Evolutionary conservation across 2,888 invertebrate species (phyloP).

Genomic region (Panorpa germanica): DNA sequence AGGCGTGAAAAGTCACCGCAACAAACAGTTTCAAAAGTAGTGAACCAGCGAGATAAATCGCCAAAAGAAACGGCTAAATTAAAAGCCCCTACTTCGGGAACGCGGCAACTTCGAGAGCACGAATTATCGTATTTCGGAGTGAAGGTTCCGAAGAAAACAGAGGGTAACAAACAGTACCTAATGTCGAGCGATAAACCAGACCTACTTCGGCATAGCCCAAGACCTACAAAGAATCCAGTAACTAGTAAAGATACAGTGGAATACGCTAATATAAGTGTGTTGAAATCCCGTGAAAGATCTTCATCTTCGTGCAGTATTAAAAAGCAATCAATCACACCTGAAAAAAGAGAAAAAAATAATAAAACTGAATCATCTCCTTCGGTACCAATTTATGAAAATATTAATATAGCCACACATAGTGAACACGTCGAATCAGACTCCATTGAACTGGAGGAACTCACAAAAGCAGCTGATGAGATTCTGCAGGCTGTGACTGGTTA

Average conservation of each 20-base stretch:
- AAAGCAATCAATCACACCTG: slow-evolving; percentile 8
- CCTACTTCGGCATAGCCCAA: slow-evolving; percentile 21
- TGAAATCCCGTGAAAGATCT: no score
- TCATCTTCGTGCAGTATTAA: no score
- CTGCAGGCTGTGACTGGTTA: slow-evolving; percentile 31
- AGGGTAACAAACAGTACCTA: neutral
- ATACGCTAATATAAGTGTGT: no score
- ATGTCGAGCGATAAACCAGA: slow-evolving; percentile 21
- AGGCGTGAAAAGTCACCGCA: no score
- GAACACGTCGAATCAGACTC: slow-evolving; percentile 19
- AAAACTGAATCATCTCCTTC: slow-evolving; percentile 11
- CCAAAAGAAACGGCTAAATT: no score
- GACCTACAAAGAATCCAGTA: no score
- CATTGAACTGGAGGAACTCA: slow-evolving; percentile 32
- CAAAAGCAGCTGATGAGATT: slow-evolving; percentile 36
- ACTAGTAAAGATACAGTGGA: no score
- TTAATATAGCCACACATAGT: slow-evolving; percentile 12
- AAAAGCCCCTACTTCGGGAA: slow-evolving; percentile 14
- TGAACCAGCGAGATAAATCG: no score
- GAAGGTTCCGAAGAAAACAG: slow-evolving; percentile 12
- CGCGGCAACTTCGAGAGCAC: slow-evolving; percentile 33
- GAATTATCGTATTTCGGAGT: slow-evolving; percentile 39
- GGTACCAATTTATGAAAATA: slow-evolving; percentile 22
- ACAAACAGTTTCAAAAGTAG: no score
- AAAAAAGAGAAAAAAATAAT: slow-evolving; percentile 9